These are phyloP conservation scores for Camponotus floridanus DNA, from an alignment of 1,140 invertebrate species.

Conservation along the genomic window DNA sequence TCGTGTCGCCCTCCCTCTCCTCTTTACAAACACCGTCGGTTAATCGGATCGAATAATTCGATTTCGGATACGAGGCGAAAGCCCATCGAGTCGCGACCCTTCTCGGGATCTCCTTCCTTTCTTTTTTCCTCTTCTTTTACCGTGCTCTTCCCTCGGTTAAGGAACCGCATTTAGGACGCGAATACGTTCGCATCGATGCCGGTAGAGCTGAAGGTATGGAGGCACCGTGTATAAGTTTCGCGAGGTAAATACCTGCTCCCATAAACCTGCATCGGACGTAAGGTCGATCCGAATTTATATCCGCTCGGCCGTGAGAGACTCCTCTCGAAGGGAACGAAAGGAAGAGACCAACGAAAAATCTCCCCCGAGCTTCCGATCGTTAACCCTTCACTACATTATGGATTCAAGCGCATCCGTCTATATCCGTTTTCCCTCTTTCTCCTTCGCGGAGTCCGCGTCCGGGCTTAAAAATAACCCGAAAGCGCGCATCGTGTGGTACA, in stretches of 20 bases:
- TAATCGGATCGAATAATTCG: conserved; percentile 59
- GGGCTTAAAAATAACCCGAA: conserved; percentile 74
- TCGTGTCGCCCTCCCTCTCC: background rate
- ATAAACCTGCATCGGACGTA: conserved; percentile 69
- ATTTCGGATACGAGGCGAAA: conserved; percentile 51
- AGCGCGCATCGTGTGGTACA: conserved; percentile 49
- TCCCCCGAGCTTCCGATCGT: conserved; percentile 35
- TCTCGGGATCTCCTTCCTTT: background rate
- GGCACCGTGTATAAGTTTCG: conserved; percentile 71
- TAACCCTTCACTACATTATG: conserved; percentile 37
- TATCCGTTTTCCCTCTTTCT: conserved; percentile 43
- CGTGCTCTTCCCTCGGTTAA: conserved; percentile 45
- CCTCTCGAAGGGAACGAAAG: background rate
- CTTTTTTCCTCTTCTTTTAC: conserved; percentile 13
- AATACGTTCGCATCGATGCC: conserved; percentile 52
- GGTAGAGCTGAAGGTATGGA: conserved; percentile 71
- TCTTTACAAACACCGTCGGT: conserved; percentile 31
- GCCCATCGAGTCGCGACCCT: conserved; percentile 36
- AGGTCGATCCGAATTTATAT: conserved; percentile 62
- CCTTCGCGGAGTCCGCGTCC: conserved; percentile 11
- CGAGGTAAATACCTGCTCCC: conserved; percentile 69
- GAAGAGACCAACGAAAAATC: conserved; percentile 31
- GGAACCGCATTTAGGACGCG: conserved; percentile 49
- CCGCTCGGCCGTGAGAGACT: conserved; percentile 10
- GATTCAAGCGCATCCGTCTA: conserved; percentile 58